Evolutionary conservation across 2,888 invertebrate species (phyloP).

Genomic region (Serripes groenlandicus): DNA sequence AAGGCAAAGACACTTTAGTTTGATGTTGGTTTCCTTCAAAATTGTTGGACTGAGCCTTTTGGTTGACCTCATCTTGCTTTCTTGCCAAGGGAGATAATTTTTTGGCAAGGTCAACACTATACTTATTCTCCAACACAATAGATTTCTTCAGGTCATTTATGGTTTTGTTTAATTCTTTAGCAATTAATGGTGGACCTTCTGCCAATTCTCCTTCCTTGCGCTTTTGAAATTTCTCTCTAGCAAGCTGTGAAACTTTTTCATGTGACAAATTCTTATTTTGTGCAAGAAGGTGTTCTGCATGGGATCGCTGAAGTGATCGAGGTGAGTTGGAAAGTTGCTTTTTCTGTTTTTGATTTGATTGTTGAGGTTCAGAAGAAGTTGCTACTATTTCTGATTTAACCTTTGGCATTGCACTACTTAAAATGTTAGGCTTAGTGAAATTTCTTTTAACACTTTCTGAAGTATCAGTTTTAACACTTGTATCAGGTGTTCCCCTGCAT

Average conservation of each 20-base stretch:
- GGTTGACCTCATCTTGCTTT: neutral
- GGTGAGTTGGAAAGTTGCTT: constrained; percentile 1
- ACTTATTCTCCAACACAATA: constrained; percentile 55
- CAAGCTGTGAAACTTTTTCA: constrained; percentile 45
- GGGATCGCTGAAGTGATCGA: constrained; percentile 43
- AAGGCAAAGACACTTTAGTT: neutral
- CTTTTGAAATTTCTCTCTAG: constrained; percentile 57
- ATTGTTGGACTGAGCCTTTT: neutral
- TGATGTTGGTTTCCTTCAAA: neutral
- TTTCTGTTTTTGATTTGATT: constrained; percentile 2
- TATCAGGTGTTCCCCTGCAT: constrained; percentile 35
- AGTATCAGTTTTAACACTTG: neutral
- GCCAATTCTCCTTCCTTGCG: constrained; percentile 29
- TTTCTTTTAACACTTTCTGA: neutral
- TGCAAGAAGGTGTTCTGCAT: constrained; percentile 47
- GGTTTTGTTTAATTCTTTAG: constrained; percentile 61
- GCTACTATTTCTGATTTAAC: neutral
- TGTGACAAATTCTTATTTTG: constrained; percentile 45
- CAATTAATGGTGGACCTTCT: constrained; percentile 50
- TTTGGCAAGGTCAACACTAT: constrained; percentile 44
- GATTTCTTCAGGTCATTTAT: constrained; percentile 65
- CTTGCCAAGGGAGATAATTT: constrained; percentile 37
- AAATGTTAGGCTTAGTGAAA: constrained; percentile 6
- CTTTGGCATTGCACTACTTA: constrained; percentile 9
- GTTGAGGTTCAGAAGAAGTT: neutral